Percentiles rank a stretch among this genome's conserved stretches.
phyloP scores from a whole-genome alignment of 2,113 vertebrate genomes.

The Felis chaus region DNA sequence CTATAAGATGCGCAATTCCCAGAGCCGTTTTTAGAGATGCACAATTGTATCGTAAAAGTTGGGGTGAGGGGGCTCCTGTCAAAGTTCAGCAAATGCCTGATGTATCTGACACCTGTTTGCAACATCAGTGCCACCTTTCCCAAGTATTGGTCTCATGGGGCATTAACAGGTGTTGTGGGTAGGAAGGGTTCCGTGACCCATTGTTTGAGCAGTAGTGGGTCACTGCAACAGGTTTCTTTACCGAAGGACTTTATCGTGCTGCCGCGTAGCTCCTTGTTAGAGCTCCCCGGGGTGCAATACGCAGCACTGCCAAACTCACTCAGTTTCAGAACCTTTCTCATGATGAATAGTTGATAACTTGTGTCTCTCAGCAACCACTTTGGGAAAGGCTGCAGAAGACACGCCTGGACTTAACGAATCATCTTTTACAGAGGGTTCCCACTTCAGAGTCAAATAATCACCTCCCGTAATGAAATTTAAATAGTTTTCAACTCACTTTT shows the following conservation, averaged over 20 bases:
- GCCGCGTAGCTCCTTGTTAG: too few relatives aligned
- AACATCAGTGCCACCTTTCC: not conserved
- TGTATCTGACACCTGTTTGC: not conserved
- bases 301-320: not conserved
- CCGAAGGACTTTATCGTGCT: not conserved
- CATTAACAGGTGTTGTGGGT: not conserved
- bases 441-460: not conserved
- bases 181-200: not conserved
- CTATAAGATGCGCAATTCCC: not conserved
- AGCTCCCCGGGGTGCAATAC: not conserved
- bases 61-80: too few relatives aligned
- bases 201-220: not conserved
- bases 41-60: not conserved
- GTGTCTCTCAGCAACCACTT: not conserved
- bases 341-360: not conserved
- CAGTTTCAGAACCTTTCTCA: not conserved
- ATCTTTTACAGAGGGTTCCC: not conserved
- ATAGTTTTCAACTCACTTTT: not conserved
- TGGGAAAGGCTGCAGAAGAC: not conserved
- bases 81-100: not conserved
- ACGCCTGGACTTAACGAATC: not conserved
- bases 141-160: not conserved
- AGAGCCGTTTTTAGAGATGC: not conserved
- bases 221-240: not conserved
- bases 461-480: not conserved